Percentiles rank a stretch among this genome's conserved stretches.
These are phyloP conservation scores for Drosophila emarginata DNA, from an alignment of 2,888 invertebrate species.

Conservation along the genomic window DNA sequence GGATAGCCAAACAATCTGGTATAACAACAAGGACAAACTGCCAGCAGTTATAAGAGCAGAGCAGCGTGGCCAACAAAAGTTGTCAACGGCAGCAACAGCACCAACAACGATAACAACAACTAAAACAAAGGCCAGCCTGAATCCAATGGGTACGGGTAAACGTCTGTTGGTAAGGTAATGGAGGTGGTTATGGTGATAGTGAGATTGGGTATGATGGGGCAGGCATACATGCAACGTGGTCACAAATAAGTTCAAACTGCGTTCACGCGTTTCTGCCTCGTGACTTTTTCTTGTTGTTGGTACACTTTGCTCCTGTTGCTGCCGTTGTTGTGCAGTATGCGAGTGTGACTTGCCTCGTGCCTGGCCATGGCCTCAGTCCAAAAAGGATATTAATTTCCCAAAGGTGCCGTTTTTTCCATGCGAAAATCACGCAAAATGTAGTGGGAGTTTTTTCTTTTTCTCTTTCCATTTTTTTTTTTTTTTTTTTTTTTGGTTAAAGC, in stretches of 20 bases:
- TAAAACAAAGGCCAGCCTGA: constrained; percentile 60
- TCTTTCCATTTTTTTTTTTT: not conserved
- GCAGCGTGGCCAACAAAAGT: constrained; percentile 59
- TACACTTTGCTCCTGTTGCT: too few species aligned
- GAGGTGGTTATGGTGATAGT: constrained; percentile 10
- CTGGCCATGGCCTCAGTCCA: constrained; percentile 42
- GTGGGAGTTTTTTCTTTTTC: constrained; percentile 16
- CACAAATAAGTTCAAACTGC: constrained; percentile 63
- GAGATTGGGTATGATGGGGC: constrained; percentile 15
- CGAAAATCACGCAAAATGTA: constrained; percentile 72
- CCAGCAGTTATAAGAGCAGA: constrained; percentile 58
- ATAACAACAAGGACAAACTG: constrained; percentile 65
- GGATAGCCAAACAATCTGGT: constrained; percentile 63
- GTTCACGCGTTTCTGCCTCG: constrained; percentile 74
- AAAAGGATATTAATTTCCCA: constrained; percentile 81
- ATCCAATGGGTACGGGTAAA: constrained; percentile 17
- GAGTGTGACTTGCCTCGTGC: constrained; percentile 62
- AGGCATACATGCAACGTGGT: constrained; percentile 69
- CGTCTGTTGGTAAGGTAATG: not conserved
- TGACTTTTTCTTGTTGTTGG: constrained; percentile 51
- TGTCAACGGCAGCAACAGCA: constrained; percentile 66
- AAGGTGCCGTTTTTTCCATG: constrained; percentile 74
- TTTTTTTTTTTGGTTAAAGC: not conserved
- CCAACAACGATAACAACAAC: constrained; percentile 7
- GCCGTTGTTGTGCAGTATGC: constrained; percentile 18